These are phyloP conservation scores for Pachyramphus minor DNA, from an alignment of 2,113 vertebrate genomes.

Conservation along the genomic window DNA sequence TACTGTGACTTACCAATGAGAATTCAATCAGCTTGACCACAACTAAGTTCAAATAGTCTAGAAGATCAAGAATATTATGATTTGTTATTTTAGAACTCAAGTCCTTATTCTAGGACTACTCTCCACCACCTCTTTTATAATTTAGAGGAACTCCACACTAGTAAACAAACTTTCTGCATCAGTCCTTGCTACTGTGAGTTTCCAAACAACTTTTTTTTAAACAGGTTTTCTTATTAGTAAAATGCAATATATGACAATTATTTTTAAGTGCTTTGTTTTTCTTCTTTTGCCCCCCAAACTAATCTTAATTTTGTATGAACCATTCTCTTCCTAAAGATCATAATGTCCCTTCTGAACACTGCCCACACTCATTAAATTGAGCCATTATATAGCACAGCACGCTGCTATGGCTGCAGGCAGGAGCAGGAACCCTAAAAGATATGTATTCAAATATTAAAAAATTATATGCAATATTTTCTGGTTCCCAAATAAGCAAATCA, in stretches of 20 bases:
- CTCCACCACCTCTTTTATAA: neutral
- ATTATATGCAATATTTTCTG: constrained; percentile 50
- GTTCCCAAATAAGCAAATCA: constrained; percentile 59
- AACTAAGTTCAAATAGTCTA: neutral
- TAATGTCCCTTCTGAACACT: neutral
- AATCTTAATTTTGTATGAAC: neutral
- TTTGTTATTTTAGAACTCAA: neutral
- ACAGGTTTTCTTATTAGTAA: neutral
- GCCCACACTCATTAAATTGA: neutral
- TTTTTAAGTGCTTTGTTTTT: neutral
- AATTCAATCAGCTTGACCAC: neutral
- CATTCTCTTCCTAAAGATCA: neutral
- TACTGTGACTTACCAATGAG: neutral
- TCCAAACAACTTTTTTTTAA: neutral
- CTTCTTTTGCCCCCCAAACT: neutral
- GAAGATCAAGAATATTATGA: neutral
- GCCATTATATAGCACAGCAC: neutral
- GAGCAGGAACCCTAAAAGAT: neutral
- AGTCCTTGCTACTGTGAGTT: neutral
- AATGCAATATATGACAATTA: neutral
- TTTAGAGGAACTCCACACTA: neutral
- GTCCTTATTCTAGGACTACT: neutral
- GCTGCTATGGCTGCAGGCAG: neutral
- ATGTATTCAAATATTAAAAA: constrained; percentile 34
- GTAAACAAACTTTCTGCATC: neutral